Evolutionary conservation across 2,797 vertebrate genomes (phyloP).

Genomic region (Todus mexicanus): DNA sequence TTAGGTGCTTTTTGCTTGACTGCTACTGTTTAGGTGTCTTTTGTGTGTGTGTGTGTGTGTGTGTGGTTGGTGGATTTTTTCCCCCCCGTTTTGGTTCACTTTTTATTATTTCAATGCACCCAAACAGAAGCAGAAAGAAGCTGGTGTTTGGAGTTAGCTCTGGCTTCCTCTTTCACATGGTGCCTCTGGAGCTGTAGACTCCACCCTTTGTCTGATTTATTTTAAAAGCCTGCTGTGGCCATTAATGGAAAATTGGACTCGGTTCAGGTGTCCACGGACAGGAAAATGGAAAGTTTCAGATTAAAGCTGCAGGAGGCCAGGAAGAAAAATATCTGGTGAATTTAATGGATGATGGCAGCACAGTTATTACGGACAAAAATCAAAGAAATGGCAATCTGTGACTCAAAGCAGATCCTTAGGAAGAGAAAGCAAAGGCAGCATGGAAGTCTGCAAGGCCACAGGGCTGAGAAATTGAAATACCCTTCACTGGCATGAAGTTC

Average conservation of each 20-base stretch:
- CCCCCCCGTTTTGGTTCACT: not conserved
- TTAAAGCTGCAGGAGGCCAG: constrained; percentile 31
- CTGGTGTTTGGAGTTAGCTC: not conserved
- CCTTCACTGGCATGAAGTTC: not conserved
- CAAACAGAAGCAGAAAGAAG: not conserved
- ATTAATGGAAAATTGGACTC: constrained; percentile 44
- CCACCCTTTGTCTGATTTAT: not conserved
- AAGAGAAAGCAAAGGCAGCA: not conserved
- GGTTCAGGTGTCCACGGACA: constrained; percentile 23
- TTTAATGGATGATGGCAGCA: constrained; percentile 24
- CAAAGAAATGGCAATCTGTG: not conserved
- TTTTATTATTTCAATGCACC: not conserved
- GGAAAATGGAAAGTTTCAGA: constrained; percentile 54
- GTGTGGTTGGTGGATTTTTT: no score
- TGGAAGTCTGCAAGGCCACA: not conserved
- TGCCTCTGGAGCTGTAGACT: not conserved
- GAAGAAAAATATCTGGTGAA: constrained; percentile 40
- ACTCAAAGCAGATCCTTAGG: not conserved
- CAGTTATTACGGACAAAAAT: not conserved
- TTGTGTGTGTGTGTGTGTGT: no score
- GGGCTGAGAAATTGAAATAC: not conserved
- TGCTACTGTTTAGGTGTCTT: not conserved
- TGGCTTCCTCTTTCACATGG: not conserved
- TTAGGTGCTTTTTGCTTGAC: not conserved
- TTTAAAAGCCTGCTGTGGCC: constrained; percentile 28